phyloP scores from a whole-genome alignment of 2,888 invertebrate genomes.

The Drosophila diplacantha region DNA sequence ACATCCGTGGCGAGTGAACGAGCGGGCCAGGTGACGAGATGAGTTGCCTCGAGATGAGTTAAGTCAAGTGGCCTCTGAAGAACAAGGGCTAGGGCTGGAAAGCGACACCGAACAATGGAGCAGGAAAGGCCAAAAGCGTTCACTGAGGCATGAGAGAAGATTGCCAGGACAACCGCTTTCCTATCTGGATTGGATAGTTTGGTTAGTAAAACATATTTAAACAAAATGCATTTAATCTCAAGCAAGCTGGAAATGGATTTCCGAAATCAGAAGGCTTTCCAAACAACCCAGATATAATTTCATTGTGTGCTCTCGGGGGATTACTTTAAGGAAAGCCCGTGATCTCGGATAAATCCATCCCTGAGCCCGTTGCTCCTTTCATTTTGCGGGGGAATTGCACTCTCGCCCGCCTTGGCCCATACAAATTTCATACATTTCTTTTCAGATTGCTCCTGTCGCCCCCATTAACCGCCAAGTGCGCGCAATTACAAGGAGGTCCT shows the following conservation, averaged over 20 bases:
- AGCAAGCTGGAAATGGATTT: background rate
- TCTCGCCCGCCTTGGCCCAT: slow-evolving; percentile 63
- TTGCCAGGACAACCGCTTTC: background rate
- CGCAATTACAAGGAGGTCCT: slow-evolving; percentile 60
- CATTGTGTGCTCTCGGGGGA: background rate
- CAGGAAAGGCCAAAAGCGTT: background rate
- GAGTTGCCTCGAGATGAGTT: slow-evolving; percentile 31
- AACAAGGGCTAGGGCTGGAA: slow-evolving; percentile 15
- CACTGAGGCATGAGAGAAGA: slow-evolving; percentile 2
- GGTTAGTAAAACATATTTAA: background rate
- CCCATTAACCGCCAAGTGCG: slow-evolving; percentile 70
- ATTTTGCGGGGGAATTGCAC: slow-evolving; percentile 54
- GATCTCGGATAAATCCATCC: slow-evolving; percentile 17
- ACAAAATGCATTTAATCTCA: background rate
- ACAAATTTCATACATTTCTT: slow-evolving; percentile 70
- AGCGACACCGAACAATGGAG: slow-evolving; percentile 14
- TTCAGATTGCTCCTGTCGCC: slow-evolving; percentile 69
- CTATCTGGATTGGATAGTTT: background rate
- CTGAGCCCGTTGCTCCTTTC: slow-evolving; percentile 20
- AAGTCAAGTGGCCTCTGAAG: slow-evolving; percentile 24
- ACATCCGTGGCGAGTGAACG: slow-evolving; percentile 45
- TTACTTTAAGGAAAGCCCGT: background rate
- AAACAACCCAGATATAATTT: background rate
- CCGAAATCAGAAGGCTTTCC: background rate
- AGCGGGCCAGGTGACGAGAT: slow-evolving; percentile 30